These are phyloP conservation scores for Phortica magna DNA, from an alignment of 2,888 invertebrate genomes.

Conservation along the genomic window DNA sequence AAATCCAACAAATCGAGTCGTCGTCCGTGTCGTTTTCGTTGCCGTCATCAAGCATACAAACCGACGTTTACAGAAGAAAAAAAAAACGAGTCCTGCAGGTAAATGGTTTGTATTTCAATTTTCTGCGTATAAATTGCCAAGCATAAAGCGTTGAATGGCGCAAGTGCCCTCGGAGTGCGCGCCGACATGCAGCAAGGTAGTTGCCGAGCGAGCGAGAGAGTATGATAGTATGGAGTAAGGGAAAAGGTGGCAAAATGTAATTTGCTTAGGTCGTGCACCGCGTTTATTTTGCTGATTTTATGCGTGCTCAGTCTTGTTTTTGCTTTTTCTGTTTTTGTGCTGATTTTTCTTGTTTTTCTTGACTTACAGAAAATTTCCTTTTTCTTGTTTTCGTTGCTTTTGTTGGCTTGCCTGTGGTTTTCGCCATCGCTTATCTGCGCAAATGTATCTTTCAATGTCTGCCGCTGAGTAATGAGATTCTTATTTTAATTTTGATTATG, in stretches of 20 bases:
- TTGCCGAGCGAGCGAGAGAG: neutral
- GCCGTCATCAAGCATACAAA: neutral
- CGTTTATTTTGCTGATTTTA: slow-evolving; percentile 53
- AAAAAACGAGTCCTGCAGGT: slow-evolving; percentile 55
- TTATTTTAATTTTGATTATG: slow-evolving; percentile 72
- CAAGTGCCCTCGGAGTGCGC: neutral
- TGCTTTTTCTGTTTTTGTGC: slow-evolving; percentile 7
- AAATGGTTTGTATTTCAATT: slow-evolving; percentile 70
- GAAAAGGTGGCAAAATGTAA: slow-evolving; percentile 54
- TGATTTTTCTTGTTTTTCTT: neutral
- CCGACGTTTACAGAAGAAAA: neutral
- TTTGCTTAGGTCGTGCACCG: slow-evolving; percentile 61
- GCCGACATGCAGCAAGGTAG: too few species aligned
- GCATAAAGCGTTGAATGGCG: slow-evolving; percentile 60
- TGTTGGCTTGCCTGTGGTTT: slow-evolving; percentile 46
- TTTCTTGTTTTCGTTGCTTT: neutral
- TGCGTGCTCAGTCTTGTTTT: slow-evolving; percentile 1
- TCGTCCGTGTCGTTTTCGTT: neutral
- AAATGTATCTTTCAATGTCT: slow-evolving; percentile 63
- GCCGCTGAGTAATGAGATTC: slow-evolving; percentile 68
- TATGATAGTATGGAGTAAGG: neutral
- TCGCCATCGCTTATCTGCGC: slow-evolving; percentile 56
- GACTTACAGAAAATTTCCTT: neutral
- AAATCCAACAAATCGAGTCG: slow-evolving; percentile 23
- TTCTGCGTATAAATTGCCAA: slow-evolving; percentile 67